Evolutionary conservation across 2,888 invertebrate species (phyloP), one percentile per base, ranked within the genome.

Genomic region (Pterostichus madidus): DNA sequence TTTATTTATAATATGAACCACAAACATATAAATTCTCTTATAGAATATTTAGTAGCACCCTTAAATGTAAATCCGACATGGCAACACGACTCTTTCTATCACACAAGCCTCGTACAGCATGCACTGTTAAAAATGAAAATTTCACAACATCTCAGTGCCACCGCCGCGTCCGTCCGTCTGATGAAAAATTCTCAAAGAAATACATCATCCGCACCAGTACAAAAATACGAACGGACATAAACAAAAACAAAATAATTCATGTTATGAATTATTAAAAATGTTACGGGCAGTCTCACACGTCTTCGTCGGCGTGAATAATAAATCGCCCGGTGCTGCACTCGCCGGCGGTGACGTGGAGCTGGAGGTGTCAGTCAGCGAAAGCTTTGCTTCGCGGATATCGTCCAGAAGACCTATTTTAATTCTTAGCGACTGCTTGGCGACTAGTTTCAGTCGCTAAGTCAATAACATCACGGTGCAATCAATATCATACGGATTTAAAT

Each of bases 201-300:
- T 80, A 68, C 80, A 80, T 80, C 80, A 80, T 68, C 80, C 46
- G 71, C 46, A 71, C 46, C 32, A 46, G 64, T n/a, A 35, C 80
- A 68, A 80, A 79, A 68, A 80, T 52, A 52, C 68, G 68, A 80
- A 80, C 52, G 49, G 80, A 64, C 64, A 80, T 73, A 80, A 71
- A 73, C 73, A 80, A 80, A 80, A 80, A 80, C 80, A 80, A 80
- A 80, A 80, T 80, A 80, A 80, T 80, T 80, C 73, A 80, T 80
- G 80, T 71, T 53, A 80, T 80, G 80, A 80, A 80, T 80, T 71
- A 80, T 80, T 73, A 80, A 80, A 71, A 73, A 44, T 56, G 80
- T 64, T 64, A 80, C 80, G 73, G 73, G 11, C 80, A 80, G 80
- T 80, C 80, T 80, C 73, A 44, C 73, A 80, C 80, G 80, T 80